Evolutionary conservation across 2,113 vertebrate species (phyloP).

Genomic region (Prolemur simus): DNA sequence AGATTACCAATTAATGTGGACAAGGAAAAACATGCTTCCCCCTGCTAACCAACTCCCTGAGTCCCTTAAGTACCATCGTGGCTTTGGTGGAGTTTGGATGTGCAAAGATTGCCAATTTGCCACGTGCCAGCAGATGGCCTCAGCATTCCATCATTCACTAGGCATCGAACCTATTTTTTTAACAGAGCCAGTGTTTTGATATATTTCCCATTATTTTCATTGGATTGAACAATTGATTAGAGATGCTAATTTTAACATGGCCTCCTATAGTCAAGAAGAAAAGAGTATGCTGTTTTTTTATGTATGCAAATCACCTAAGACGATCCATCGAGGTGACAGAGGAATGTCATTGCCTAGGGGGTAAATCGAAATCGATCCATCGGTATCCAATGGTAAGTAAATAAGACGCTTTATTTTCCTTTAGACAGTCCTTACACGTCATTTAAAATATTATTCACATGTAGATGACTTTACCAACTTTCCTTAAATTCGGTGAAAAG

Average conservation of each 20-base stretch:
- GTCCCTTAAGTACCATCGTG: neutral
- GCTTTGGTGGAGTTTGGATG: conserved; percentile 31
- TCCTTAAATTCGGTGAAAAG: neutral
- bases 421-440: neutral
- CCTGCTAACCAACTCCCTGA: neutral
- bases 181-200: neutral
- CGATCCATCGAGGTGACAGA: conserved; percentile 40
- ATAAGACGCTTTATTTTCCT: conserved; percentile 50
- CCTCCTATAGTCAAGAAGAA: conserved; percentile 3
- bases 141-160: conserved; percentile 76
- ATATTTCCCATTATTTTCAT: neutral
- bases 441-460: conserved; percentile 39
- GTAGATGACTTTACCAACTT: conserved; percentile 26
- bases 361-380: conserved; percentile 63
- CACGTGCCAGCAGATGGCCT: conserved; percentile 84
- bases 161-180: conserved; percentile 25
- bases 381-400: neutral
- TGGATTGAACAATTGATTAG: conserved; percentile 48
- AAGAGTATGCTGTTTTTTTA: neutral
- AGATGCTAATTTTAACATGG: conserved; percentile 37
- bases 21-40: neutral
- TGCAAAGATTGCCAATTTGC: conserved; percentile 57
- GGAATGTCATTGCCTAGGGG: conserved; percentile 18
- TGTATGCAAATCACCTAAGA: neutral
- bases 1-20: neutral